These are phyloP conservation scores for Zophobas morio DNA, from an alignment of 1,140 invertebrate genomes.

Conservation along the genomic window DNA sequence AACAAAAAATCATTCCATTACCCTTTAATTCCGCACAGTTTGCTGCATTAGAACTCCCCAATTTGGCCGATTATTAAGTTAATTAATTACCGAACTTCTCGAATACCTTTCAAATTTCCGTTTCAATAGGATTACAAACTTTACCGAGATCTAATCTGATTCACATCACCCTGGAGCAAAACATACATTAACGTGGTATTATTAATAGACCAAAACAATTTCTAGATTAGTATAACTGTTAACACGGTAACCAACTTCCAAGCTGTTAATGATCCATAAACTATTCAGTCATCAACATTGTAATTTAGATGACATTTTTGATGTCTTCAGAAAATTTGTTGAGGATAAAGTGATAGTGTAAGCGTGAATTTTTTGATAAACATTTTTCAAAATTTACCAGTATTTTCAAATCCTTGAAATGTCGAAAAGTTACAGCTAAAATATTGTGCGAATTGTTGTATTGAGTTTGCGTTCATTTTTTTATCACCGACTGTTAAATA, in stretches of 20 bases:
- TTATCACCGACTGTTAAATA: too few species aligned
- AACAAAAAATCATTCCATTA: not conserved
- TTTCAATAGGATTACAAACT: conserved; percentile 39
- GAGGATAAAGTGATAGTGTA: not conserved
- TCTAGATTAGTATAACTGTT: conserved; percentile 36
- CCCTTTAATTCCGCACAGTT: not conserved
- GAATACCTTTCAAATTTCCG: conserved; percentile 41
- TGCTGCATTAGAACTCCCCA: not conserved
- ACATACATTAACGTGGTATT: conserved; percentile 38
- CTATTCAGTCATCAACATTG: conserved; percentile 25
- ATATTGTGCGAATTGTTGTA: too few species aligned
- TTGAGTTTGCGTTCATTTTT: too few species aligned
- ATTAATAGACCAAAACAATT: conserved; percentile 42
- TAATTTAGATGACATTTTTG: conserved; percentile 13
- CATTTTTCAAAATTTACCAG: too few species aligned
- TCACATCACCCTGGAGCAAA: conserved; percentile 39
- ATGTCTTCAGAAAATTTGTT: conserved; percentile 15
- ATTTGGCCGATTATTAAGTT: conserved; percentile 23
- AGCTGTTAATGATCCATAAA: conserved; percentile 38
- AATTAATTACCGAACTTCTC: conserved; percentile 34
- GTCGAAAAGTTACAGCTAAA: too few species aligned
- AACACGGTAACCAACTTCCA: conserved; percentile 32
- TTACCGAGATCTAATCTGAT: conserved; percentile 36
- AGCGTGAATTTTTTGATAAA: conserved; percentile 23
- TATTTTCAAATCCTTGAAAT: too few species aligned